Conservation (phyloP, 2,797 vertebrate genomes). For the Rhabdophis nuchalis region DNA sequence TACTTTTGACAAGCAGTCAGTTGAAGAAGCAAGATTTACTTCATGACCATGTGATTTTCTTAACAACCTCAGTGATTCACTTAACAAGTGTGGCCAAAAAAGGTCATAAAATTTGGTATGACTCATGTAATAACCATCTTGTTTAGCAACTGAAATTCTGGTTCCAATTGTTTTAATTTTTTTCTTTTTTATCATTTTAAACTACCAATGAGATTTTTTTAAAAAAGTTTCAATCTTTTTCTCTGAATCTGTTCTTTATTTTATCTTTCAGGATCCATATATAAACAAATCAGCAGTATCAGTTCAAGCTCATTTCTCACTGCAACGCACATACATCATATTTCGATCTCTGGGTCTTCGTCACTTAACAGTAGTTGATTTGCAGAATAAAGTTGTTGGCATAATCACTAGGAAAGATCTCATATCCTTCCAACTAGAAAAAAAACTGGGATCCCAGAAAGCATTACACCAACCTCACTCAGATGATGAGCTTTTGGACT, state of each 20-base stretch:
- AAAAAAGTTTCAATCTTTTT: not conserved
- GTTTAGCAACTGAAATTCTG: not conserved
- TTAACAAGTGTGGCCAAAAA: not conserved
- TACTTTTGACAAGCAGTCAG: not conserved
- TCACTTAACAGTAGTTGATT: slow-evolving; percentile 54
- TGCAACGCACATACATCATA: slow-evolving; percentile 49
- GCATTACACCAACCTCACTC: slow-evolving; percentile 13
- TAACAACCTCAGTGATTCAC: not conserved
- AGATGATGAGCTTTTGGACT: slow-evolving; percentile 32
- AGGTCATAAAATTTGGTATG: not conserved
- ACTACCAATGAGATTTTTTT: slow-evolving; percentile 1
- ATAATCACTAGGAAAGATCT: slow-evolving; percentile 59
- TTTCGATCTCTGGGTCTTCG: slow-evolving; percentile 56
- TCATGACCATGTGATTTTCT: not conserved
- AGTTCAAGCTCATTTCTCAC: slow-evolving; percentile 54
- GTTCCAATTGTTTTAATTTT: slow-evolving; percentile 1
- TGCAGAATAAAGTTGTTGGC: slow-evolving; percentile 43
- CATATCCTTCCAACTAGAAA: slow-evolving; percentile 43
- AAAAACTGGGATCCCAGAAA: slow-evolving; percentile 33
- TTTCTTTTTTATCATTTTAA: slow-evolving; percentile 43
- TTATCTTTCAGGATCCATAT: slow-evolving; percentile 55
- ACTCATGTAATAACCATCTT: not conserved
- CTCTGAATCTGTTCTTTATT: slow-evolving; percentile 2
- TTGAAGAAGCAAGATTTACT: not conserved
- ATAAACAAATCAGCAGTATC: slow-evolving; percentile 59